Conservation (phyloP, 2,113 vertebrate species). For the Leiothrix lutea region DNA sequence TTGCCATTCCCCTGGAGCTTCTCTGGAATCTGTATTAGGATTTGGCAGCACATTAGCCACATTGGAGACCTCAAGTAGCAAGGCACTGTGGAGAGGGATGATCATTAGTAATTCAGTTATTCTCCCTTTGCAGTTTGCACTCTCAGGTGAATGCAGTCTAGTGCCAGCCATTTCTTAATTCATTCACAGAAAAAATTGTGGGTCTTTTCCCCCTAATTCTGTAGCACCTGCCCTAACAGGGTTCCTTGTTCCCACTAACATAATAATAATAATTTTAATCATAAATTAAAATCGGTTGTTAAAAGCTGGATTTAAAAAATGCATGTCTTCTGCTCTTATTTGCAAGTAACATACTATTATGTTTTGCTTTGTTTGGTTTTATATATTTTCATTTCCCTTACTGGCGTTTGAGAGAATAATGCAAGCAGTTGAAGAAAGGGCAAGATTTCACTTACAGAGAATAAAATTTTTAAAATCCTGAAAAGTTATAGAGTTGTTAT, state of each 20-base stretch:
- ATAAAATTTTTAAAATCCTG: neutral
- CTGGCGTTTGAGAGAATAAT: neutral
- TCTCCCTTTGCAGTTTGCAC: neutral
- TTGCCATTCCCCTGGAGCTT: neutral
- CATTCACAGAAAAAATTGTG: neutral
- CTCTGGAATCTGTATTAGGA: neutral
- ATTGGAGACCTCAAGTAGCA: neutral
- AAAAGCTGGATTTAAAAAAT: neutral
- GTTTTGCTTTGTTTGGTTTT: neutral
- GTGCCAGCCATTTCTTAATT: neutral
- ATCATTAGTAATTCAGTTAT: neutral
- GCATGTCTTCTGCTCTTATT: neutral
- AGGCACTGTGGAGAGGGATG: neutral
- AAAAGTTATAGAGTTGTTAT: neutral
- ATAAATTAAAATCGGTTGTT: neutral
- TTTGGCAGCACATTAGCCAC: neutral
- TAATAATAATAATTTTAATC: neutral
- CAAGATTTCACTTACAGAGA: neutral
- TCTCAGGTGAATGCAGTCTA: neutral
- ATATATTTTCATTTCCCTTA: neutral
- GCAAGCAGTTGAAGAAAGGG: neutral
- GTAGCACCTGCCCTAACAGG: neutral
- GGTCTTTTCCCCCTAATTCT: accelerated
- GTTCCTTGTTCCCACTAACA: neutral
- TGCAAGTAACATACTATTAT: neutral